These are phyloP conservation scores for Tiliqua scincoides DNA, from an alignment of 2,113 vertebrate species.

Conservation along the genomic window DNA sequence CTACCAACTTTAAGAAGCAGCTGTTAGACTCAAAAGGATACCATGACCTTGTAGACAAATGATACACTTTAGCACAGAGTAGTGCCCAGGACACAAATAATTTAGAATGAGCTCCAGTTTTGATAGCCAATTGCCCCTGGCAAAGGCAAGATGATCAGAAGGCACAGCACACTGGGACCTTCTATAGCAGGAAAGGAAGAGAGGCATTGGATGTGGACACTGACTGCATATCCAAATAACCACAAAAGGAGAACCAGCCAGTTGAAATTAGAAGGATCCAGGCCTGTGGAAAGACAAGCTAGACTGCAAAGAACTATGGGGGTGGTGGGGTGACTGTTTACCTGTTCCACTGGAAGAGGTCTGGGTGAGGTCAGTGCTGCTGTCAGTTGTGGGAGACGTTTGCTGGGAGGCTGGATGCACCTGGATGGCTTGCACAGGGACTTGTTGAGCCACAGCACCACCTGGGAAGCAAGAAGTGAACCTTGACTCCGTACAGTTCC, in stretches of 20 bases:
- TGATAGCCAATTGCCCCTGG: not conserved
- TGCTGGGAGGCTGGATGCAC: conserved; percentile 90
- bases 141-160: not conserved
- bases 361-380: conserved; percentile 93
- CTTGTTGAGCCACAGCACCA: conserved; percentile 90
- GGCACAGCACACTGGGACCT: not conserved
- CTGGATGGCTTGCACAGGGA: conserved; percentile 94
- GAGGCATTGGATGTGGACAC: not conserved
- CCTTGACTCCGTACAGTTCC: not conserved
- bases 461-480: conserved; percentile 75
- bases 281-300: not conserved
- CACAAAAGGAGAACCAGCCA: not conserved
- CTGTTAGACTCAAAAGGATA: not conserved
- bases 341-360: conserved; percentile 92
- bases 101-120: not conserved
- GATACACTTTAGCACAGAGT: not conserved
- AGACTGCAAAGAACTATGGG: not conserved
- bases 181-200: not conserved
- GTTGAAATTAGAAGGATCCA: not conserved
- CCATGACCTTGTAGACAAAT: not conserved
- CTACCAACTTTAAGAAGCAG: not conserved
- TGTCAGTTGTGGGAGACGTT: conserved; percentile 86
- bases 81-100: not conserved
- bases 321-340: conserved; percentile 56
- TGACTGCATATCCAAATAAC: not conserved